Evolutionary conservation across 2,797 vertebrate species (phyloP).

Genomic region (Gambelia wislizenii): DNA sequence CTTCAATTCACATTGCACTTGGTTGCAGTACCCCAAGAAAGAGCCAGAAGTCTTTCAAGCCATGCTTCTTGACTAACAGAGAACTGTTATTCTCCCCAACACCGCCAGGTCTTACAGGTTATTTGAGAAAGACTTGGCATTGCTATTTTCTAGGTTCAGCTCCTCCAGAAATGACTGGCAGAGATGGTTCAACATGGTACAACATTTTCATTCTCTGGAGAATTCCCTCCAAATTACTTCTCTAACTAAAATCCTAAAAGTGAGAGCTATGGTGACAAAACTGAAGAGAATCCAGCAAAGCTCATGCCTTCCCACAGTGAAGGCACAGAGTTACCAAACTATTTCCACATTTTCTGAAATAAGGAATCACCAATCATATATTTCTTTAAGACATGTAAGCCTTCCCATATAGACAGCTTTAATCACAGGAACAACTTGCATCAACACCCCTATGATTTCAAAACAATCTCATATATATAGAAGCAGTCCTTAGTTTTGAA

Average conservation of each 20-base stretch:
- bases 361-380: neutral
- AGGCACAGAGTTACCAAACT: neutral
- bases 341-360: neutral
- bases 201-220: neutral
- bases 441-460: neutral
- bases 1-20: neutral
- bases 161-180: neutral
- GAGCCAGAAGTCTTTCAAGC: fast-evolving
- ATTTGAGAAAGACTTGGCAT: fast-evolving
- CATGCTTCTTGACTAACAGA: neutral
- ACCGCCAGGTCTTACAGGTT: fast-evolving
- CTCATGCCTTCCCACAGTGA: no score
- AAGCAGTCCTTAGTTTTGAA: neutral
- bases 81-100: neutral
- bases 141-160: neutral
- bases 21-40: fast-evolving
- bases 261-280: neutral
- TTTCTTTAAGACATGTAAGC: neutral
- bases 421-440: neutral
- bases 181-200: no score
- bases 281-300: neutral
- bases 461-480: neutral
- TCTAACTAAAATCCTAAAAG: neutral
- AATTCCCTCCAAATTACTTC: neutral
- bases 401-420: neutral